A percentile compares a stretch with the other conserved stretches of the same genome.
phyloP scores from a whole-genome alignment of 2,113 vertebrate genomes.

The Pteropus alecto region DNA sequence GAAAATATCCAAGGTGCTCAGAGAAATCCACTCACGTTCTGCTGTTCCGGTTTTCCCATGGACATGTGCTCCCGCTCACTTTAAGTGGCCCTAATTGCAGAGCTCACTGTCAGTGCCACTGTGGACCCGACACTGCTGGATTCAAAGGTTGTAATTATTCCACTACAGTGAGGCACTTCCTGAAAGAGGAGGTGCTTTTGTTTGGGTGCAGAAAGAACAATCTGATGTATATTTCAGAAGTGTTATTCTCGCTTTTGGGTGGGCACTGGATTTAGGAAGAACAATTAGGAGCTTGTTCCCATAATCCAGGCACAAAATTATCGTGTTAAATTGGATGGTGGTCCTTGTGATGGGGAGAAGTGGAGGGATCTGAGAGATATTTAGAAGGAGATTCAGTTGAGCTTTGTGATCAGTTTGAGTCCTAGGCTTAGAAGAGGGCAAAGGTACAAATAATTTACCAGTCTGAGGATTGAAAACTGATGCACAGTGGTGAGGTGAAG shows the following conservation, averaged over 20 bases:
- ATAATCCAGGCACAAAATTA: background rate
- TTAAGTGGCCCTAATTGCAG: accelerated
- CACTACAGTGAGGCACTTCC: accelerated
- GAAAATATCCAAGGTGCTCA: background rate
- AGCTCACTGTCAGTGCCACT: accelerated
- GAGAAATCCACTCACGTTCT: background rate
- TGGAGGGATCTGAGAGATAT: background rate
- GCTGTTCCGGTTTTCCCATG: no score
- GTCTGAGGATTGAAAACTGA: background rate
- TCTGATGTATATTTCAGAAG: background rate
- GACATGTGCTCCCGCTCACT: background rate
- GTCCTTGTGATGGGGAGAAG: background rate
- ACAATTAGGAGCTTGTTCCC: background rate
- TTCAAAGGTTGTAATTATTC: accelerated
- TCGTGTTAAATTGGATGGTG: background rate
- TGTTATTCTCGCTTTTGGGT: background rate
- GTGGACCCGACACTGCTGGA: accelerated
- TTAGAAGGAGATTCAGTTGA: background rate
- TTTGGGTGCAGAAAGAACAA: background rate
- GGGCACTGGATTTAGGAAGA: background rate
- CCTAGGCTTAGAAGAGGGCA: background rate
- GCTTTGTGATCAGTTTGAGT: background rate
- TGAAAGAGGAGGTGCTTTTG: background rate
- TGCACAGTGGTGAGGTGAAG: no score
- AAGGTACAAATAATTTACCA: background rate